phyloP scores from a whole-genome alignment of 2,888 invertebrate species.

The Coelinius sp. region DNA sequence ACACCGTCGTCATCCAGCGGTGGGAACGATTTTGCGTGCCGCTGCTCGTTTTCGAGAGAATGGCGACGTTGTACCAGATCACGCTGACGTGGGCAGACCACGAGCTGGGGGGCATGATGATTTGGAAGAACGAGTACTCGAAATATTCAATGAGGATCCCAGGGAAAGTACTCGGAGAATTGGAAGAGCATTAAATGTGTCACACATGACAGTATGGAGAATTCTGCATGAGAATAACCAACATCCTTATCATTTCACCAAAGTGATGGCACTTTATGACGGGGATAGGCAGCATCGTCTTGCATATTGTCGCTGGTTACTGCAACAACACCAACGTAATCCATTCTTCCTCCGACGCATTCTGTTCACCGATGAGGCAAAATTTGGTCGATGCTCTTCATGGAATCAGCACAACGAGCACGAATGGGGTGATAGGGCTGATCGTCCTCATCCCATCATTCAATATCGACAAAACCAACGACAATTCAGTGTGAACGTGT shows the following conservation, averaged over 20 bases:
- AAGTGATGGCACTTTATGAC: neutral
- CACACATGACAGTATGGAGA: constrained; percentile 9
- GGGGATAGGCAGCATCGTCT: neutral
- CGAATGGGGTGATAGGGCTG: neutral
- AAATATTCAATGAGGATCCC: neutral
- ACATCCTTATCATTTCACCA: constrained; percentile 3
- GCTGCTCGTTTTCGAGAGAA: neutral
- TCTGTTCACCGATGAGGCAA: neutral
- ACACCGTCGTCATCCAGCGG: neutral
- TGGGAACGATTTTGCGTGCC: neutral
- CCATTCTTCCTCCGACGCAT: neutral
- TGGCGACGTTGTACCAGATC: neutral
- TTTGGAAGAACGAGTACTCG: neutral
- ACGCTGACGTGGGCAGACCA: neutral
- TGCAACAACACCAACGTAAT: neutral
- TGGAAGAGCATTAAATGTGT: neutral
- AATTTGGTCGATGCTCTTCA: neutral
- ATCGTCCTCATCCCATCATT: neutral
- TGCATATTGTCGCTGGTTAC: neutral
- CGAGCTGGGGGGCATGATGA: neutral
- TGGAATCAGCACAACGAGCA: neutral
- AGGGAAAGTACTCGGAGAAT: neutral
- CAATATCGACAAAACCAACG: neutral
- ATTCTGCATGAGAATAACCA: neutral
- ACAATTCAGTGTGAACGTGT: neutral